Conservation (phyloP, 2,113 vertebrate species). For the Sciurus niger region DNA sequence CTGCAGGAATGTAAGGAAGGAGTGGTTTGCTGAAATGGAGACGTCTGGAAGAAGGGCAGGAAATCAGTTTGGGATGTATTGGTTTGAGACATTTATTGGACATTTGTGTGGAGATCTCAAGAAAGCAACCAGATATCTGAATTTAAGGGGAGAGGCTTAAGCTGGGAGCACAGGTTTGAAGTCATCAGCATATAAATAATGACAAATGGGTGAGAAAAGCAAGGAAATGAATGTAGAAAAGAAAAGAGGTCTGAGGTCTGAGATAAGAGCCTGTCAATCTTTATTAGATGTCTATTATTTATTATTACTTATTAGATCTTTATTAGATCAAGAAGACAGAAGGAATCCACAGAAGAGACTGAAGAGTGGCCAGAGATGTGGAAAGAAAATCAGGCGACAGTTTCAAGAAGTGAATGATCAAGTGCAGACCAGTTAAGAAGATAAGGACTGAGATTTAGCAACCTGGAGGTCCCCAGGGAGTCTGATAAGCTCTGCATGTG, state of each 20-base stretch:
- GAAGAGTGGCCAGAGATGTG: neutral
- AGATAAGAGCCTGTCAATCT: neutral
- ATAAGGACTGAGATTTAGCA: neutral
- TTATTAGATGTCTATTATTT: too few relatives aligned
- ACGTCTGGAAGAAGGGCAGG: neutral
- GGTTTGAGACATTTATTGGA: neutral
- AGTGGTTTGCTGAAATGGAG: neutral
- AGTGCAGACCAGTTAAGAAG: neutral
- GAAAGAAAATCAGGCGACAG: neutral
- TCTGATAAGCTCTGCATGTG: neutral
- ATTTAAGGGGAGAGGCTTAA: neutral
- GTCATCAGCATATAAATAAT: neutral
- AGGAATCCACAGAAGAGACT: neutral
- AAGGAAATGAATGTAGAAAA: neutral
- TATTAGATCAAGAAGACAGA: neutral
- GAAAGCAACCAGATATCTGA: neutral
- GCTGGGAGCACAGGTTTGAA: neutral
- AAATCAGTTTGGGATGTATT: neutral
- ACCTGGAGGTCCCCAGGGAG: neutral
- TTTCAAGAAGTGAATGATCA: neutral
- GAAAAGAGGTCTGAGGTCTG: neutral
- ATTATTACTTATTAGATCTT: too few relatives aligned
- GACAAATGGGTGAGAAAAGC: neutral
- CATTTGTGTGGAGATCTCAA: neutral
- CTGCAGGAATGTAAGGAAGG: constrained; percentile 17